Evolutionary conservation across 2,797 vertebrate genomes (phyloP), one percentile per base, ranked within the genome.

Genomic region (Sebastes iracundus): DNA sequence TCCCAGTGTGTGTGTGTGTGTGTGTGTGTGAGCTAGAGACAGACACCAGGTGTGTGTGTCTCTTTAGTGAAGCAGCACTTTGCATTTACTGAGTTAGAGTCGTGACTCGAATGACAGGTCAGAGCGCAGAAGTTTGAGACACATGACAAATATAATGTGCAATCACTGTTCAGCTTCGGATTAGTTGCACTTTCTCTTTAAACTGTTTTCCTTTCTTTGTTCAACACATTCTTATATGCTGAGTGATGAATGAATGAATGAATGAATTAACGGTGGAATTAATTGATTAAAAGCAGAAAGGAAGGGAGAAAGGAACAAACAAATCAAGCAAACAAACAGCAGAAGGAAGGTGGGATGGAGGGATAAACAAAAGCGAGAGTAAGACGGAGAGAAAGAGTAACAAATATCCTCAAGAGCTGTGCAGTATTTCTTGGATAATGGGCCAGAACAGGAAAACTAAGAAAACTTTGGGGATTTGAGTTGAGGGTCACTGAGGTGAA

Each of bases 101-200:
- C 4, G 2, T 87, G 84, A 81, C 72, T 87, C 53, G 65, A 83
- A 59, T 83, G 79, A 83, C 72, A 78, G 74, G 77, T 77, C 46
- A 74, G 69, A 71, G 73, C 38, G 2, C 20, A 79, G 38, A 65
- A 27, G 4, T 68, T 23, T 58, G 61, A 85, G 22, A 22, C 33
- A 46, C 62, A 75, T 27, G 6, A 7, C 13, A 71, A 66, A 79
- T 68, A 38, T 53, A 35, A 77, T 25, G 33, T 35, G 58, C 32
- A 80, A 32, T 58, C 25, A 32, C 4, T 63, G 7, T 67, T 60
- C 25, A 66, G 11, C 5, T 72, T 46, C 1, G 1, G 20, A 67
- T 70, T 59, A 16, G 14, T 12, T 23, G 9, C n/a, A 33, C 18
- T 61, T 61, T 66, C 33, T 38, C 3, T 62, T 23, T 4, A 11